phyloP scores from a whole-genome alignment of 2,113 vertebrate species.

The Etheostoma spectabile region DNA sequence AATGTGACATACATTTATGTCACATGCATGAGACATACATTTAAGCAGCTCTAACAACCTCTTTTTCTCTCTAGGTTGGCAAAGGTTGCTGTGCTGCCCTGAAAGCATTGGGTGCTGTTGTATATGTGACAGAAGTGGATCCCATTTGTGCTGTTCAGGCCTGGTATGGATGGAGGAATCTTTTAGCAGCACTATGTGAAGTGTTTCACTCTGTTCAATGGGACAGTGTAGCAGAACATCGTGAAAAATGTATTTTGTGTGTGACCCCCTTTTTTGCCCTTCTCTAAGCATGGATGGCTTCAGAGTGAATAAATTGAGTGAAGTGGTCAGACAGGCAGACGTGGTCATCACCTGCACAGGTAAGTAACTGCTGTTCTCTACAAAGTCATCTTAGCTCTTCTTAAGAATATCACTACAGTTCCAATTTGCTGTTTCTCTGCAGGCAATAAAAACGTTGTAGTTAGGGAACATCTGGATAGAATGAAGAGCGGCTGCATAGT shows the following conservation, averaged over 20 bases:
- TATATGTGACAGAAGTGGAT: slow-evolving; percentile 94
- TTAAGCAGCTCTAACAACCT: neutral
- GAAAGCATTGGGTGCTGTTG: slow-evolving; percentile 91
- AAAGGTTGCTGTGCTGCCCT: slow-evolving; percentile 94
- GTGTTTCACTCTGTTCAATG: neutral
- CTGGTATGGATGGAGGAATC: slow-evolving; percentile 85
- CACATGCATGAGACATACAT: neutral
- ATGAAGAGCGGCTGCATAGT: slow-evolving; percentile 96
- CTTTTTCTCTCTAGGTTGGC: slow-evolving; percentile 85
- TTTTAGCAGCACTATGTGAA: slow-evolving; percentile 37
- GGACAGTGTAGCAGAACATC: neutral
- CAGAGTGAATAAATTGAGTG: slow-evolving; percentile 90
- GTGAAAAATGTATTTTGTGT: neutral
- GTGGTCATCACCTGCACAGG: slow-evolving; percentile 97
- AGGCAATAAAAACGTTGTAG: slow-evolving; percentile 96
- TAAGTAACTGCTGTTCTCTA: slow-evolving; percentile 80
- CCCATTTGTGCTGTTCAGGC: slow-evolving; percentile 97
- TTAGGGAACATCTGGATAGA: slow-evolving; percentile 90
- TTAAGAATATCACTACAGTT: neutral
- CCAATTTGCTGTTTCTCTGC: slow-evolving; percentile 9
- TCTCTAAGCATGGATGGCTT: slow-evolving; percentile 94
- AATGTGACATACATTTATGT: neutral
- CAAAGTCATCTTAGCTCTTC: neutral
- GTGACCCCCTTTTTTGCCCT: slow-evolving; percentile 6
- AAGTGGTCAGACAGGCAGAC: slow-evolving; percentile 91